Evolutionary conservation across 2,113 vertebrate genomes (phyloP), one percentile per base, ranked within the genome.

Genomic region (Oplegnathus fasciatus): DNA sequence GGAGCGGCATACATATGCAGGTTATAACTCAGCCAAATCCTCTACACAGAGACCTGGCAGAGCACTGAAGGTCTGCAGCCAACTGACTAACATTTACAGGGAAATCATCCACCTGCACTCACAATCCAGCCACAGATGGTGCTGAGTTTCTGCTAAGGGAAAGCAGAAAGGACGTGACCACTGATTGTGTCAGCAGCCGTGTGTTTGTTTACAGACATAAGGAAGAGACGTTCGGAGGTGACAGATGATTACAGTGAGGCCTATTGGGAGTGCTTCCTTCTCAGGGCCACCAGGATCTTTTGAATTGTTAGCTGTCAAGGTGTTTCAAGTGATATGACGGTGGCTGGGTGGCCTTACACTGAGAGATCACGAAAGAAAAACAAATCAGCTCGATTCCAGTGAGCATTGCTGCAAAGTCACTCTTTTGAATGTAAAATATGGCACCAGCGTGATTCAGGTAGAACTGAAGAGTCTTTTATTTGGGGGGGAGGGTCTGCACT

Each of bases 111-210:
- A 91, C 90, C 88, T 93, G 89, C 78, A 82, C 69, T 72, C 48
- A n/a, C 17, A 80, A 84, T 86, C 82, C 84, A 75, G 68, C 11
- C 42, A 73, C 89, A 94, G 85, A 93, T 90, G 92, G 88, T 66
- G 64, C 42, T 0, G 58, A 42, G 73, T 82, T 67, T 82, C 66
- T 60, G 64, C 32, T 80, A 32, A 57, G 42, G 61, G 22, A 76
- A 66, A 74, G 57, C 80, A 86, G 69, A 75, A 32, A 68, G 40
- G 72, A 83, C 50, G 46, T 34, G 20, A 83, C 61, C 73, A 67
- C 14, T 1, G 26, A 37, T 50, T 83, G 14, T 32, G 8, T 67
- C 58, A 61, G 80, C 64, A 42, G 26, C 62, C 17, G 2, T 13
- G 52, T 77, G 77, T 82, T 86, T 88, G 80, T 78, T 81, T 68